Conservation (phyloP, 2,113 vertebrate species). For the Macrotus californicus region DNA sequence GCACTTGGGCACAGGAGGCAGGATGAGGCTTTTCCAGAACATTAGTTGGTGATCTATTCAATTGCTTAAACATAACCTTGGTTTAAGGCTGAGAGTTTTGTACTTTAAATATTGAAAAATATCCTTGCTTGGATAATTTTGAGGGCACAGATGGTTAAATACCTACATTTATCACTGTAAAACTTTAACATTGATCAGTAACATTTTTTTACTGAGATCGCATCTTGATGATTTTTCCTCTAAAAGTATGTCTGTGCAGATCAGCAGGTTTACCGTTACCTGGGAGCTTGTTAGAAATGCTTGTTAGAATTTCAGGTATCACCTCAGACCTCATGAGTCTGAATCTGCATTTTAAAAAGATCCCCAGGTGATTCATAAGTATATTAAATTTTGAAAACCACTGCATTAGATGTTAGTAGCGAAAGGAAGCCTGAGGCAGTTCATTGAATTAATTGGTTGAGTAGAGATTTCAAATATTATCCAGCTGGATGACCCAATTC, state of each 20-base stretch:
- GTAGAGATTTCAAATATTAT: neutral
- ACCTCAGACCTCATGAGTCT: neutral
- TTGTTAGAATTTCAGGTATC: neutral
- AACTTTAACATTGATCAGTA: neutral
- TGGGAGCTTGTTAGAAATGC: neutral
- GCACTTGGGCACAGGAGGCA: neutral
- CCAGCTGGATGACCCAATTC: neutral
- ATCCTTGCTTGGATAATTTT: neutral
- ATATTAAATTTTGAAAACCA: constrained; percentile 5
- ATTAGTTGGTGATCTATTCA: neutral
- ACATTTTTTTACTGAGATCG: neutral
- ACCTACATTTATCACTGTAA: neutral
- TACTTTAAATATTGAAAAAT: neutral
- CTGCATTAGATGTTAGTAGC: neutral
- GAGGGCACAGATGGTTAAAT: neutral
- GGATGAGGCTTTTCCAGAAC: neutral
- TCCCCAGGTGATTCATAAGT: neutral
- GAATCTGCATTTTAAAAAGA: constrained; percentile 1
- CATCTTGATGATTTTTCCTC: neutral
- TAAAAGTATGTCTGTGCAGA: neutral
- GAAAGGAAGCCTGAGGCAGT: neutral
- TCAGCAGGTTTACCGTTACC: neutral
- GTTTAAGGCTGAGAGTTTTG: neutral
- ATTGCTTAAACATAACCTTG: neutral
- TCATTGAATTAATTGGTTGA: constrained; percentile 5